Base-by-base conservation (phyloP, 2,888 invertebrate species). In the Antheraea assamensis region DNA sequence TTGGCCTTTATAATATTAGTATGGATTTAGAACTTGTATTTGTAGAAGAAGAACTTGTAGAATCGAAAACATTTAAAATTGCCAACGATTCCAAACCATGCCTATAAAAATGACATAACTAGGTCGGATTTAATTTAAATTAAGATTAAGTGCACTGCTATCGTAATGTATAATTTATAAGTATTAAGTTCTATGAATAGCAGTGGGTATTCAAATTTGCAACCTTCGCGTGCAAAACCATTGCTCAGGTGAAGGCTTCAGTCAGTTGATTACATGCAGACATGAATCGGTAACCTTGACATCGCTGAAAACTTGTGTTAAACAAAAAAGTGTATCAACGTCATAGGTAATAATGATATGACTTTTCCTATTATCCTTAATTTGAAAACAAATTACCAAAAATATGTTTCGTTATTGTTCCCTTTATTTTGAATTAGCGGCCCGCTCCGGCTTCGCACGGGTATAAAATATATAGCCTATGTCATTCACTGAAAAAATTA, bases 221-320 rank as follows among this genome's bases (percentile, higher is more conserved):
- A 55, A 73, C 71, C 75, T 72, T 78, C 74, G 78, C 78, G 76
- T 76, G 78, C 72, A 70, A 68, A 70, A 72, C 30, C 24, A 15
- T 35, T 71, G 74, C 76, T 76, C 74, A 78, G 73, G 58, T 27
- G 35, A 68, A 68, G 68, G 68, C 68, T 21, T 35, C 35, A 68
- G 35, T 35, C 52, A 47, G 35, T 35, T 68, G 68, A 68, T 68
- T 68, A 68, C 68, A 35, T 68, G 68, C 68, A 35, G 24, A 21
- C 68, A 21, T 68, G 68, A 8, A 68, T 35, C n/a, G 35, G 13
- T 3, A 35, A 68, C 68, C 68, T 27, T 68, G 68, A 68, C 68
- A 35, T 68, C 8, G 21, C 35, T 68, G 35, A 35, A 68, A 68
- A 68, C 24, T 24, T 10, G 13, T 13, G 58, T 58, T 10, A 5